phyloP scores from a whole-genome alignment of 2,113 vertebrate species.

The Brachypodius melanocephalos region DNA sequence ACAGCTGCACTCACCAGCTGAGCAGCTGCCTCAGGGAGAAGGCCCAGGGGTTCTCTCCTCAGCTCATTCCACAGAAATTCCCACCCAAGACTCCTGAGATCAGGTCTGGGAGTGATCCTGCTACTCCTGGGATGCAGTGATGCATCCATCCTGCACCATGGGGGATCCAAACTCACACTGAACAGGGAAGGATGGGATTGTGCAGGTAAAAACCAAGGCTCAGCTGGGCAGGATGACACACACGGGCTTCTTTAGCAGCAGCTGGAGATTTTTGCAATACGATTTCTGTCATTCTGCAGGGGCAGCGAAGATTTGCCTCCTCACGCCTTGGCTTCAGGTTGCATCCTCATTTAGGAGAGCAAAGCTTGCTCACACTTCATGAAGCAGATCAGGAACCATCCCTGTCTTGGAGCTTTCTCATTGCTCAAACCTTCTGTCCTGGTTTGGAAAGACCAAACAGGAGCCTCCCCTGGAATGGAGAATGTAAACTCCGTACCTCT shows the following conservation, averaged over 20 bases:
- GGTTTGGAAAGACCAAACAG: neutral
- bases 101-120: neutral
- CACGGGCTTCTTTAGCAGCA: neutral
- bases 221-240: neutral
- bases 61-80: neutral
- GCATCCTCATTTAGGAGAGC: neutral
- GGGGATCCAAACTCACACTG: neutral
- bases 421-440: neutral
- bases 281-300: neutral
- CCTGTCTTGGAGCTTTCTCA: too few relatives aligned
- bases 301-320: neutral
- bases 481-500: neutral
- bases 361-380: rapidly evolving
- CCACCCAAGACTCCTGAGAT: neutral
- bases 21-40: neutral
- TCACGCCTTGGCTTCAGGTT: neutral
- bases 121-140: rapidly evolving
- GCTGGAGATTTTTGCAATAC: rapidly evolving
- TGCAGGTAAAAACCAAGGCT: neutral
- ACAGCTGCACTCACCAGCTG: neutral
- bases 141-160: rapidly evolving
- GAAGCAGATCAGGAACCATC: neutral
- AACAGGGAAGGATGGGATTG: neutral
- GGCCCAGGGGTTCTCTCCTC: neutral
- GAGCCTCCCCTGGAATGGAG: neutral